phyloP scores from a whole-genome alignment of 2,113 vertebrate species.

The Neolamprologus tretocephalus region DNA sequence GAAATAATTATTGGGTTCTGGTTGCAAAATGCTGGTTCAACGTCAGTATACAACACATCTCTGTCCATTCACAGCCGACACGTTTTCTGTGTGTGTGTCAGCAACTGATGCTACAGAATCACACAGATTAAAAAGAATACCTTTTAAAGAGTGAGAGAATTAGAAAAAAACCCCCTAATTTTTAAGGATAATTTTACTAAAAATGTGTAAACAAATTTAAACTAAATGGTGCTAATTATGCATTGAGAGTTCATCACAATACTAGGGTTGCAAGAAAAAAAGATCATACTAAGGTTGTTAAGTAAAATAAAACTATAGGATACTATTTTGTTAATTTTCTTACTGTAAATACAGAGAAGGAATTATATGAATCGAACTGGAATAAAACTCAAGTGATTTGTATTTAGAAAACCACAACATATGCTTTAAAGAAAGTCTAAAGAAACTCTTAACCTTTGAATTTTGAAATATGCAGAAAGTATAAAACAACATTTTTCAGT shows the following conservation, averaged over 20 bases:
- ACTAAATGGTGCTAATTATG: neutral
- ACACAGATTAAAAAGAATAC: neutral
- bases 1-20: neutral
- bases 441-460: neutral
- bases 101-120: neutral
- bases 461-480: neutral
- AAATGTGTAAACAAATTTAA: neutral
- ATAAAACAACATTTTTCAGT: neutral
- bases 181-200: neutral
- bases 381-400: neutral
- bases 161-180: fast-evolving
- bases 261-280: neutral
- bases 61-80: neutral
- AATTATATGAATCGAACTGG: neutral
- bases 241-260: neutral
- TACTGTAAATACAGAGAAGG: neutral
- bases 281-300: neutral
- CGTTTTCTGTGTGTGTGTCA: neutral
- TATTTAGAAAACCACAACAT: neutral
- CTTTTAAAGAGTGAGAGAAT: neutral
- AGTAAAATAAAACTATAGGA: neutral
- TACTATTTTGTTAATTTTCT: neutral
- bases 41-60: neutral
- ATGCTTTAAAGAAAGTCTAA: neutral
- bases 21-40: neutral